phyloP scores from a whole-genome alignment of 2,113 vertebrate genomes.

The Naja naja region DNA sequence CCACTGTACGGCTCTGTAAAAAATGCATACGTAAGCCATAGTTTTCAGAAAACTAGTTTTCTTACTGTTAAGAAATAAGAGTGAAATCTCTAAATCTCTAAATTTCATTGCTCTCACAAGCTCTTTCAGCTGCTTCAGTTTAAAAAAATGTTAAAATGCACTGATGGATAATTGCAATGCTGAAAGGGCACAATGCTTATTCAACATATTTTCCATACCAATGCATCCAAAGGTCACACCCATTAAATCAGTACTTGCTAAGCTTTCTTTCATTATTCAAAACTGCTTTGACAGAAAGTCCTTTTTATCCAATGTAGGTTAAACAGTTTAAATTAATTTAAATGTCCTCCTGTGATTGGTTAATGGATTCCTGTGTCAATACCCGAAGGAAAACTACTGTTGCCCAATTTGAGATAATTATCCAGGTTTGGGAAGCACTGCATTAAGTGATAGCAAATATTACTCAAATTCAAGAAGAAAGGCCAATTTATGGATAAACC shows the following conservation, averaged over 20 bases:
- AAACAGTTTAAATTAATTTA: not conserved
- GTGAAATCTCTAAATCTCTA: not conserved
- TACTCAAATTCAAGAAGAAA: not conserved
- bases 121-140: not conserved
- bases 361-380: not conserved
- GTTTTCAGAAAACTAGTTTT: not conserved
- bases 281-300: not conserved
- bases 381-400: not conserved
- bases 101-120: not conserved
- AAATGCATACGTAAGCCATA: not conserved
- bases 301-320: not conserved
- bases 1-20: not conserved
- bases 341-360: not conserved
- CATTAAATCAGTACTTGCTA: not conserved
- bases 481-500: not conserved
- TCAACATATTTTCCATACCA: not conserved
- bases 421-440: not conserved
- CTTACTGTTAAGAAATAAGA: not conserved
- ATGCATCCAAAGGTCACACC: not conserved
- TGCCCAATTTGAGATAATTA: not conserved
- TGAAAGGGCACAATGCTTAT: not conserved
- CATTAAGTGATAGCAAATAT: not conserved
- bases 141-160: not conserved
- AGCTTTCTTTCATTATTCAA: not conserved
- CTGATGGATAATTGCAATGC: not conserved